Evolutionary conservation across 1,140 invertebrate species (phyloP), one percentile per base, ranked within the genome.

Genomic region (Euglossa dilemma): DNA sequence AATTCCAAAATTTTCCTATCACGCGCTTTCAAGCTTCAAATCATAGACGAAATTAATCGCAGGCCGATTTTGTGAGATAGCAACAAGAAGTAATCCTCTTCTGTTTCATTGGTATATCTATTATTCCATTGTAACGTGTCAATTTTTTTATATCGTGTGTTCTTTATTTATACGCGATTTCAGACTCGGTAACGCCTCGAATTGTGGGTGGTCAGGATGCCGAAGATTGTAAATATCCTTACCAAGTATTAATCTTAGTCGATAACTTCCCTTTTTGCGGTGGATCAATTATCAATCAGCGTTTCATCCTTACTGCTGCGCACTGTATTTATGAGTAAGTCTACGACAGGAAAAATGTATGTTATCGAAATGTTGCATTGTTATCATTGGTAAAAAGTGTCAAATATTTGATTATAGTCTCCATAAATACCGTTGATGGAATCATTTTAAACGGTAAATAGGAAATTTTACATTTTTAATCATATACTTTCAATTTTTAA

Each of bases 301-400:
- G 92, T 73, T 95, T 92, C 80, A 91, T 96, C 43, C 87, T 96
- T 4, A 95, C 95, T 0, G 95, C 95, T 16, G 95, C 95, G 25
- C 95, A 96, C 79, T 96, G 95, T 81, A 86, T 95, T 1, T 50
- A 70, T 8, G 20, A 20, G 92, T 93, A 90, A 89, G 57, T 85
- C 0, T 57, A 4, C 11, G 11, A 50, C 12, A 54, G 66, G 23
- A 36, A 25, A 36, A 43, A 36, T 59, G n/a, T 57, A n/a, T 36
- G 36, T 36, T 36, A 36, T 36, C 36, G 36, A 2, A 36, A 36
- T 36, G 36, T 36, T 36, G 36, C 36, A 36, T 4, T 2, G 36
- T 36, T 36, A 4, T 36, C 36, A 36, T 36, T 36, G 4, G 4
- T 4, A 4, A 36, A 4, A 36, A 36, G 36, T 36, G 36, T 36